Conservation (phyloP, 2,113 vertebrate genomes). For the Actenoides hombroni region DNA sequence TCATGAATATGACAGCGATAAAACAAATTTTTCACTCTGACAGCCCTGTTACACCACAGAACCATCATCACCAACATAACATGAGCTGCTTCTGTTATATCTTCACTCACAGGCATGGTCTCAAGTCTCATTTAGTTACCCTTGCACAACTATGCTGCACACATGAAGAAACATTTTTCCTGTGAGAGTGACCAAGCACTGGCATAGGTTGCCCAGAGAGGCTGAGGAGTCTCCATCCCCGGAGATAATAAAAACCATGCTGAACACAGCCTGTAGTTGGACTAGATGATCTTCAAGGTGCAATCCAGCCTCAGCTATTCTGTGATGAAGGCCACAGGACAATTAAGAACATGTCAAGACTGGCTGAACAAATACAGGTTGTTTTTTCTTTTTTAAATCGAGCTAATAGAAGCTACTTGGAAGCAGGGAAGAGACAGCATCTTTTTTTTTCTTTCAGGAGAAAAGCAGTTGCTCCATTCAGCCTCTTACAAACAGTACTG, state of each 20-base stretch:
- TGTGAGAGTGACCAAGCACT: background rate
- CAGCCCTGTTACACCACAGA: background rate
- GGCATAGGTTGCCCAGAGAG: background rate
- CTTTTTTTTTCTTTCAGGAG: accelerated
- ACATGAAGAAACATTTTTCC: background rate
- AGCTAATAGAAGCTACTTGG: background rate
- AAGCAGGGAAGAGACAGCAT: background rate
- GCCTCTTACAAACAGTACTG: background rate
- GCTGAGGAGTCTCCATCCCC: background rate
- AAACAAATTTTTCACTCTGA: background rate
- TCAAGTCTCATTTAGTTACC: background rate
- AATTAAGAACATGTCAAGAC: background rate
- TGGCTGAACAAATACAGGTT: background rate
- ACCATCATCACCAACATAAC: background rate
- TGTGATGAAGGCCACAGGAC: background rate
- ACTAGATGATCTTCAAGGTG: background rate
- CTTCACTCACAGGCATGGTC: background rate
- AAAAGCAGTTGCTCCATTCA: background rate
- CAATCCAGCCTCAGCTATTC: background rate
- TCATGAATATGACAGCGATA: background rate
- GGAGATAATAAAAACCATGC: background rate
- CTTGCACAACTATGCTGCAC: accelerated
- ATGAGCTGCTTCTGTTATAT: background rate
- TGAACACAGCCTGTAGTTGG: background rate
- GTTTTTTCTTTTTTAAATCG: background rate